Evolutionary conservation across 2,888 invertebrate genomes (phyloP).

Genomic region (Tethea ocularis): DNA sequence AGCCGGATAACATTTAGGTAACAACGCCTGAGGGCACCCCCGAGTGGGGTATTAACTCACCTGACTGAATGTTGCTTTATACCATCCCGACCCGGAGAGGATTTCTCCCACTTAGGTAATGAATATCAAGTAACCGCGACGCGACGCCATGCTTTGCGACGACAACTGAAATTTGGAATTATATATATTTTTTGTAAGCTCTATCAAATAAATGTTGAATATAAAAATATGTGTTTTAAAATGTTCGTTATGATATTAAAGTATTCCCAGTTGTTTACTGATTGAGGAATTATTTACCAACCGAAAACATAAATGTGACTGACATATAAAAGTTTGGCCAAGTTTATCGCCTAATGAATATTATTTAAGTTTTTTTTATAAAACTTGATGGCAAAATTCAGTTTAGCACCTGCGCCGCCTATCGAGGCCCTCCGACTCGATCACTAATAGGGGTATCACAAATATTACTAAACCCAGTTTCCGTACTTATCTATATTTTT

Average conservation of each 20-base stretch:
- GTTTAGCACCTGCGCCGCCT: too few relatives aligned
- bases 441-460: too few relatives aligned
- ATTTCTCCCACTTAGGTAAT: not conserved
- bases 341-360: not conserved
- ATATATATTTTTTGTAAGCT: too few relatives aligned
- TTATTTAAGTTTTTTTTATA: not conserved
- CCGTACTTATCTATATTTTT: too few relatives aligned
- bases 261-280: not conserved
- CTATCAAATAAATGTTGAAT: not conserved
- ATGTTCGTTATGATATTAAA: not conserved
- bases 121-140: not conserved
- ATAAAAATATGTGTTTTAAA: not conserved
- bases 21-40: too few relatives aligned
- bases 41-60: too few relatives aligned
- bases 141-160: not conserved
- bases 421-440: too few relatives aligned
- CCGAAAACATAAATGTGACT: not conserved
- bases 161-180: too few relatives aligned
- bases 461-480: too few relatives aligned
- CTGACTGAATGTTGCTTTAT: not conserved
- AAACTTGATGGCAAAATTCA: too few relatives aligned
- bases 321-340: not conserved
- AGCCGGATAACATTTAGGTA: too few relatives aligned
- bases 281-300: not conserved
- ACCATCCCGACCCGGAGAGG: not conserved